Base-by-base conservation (phyloP, 2,797 vertebrate genomes). In the Chiloscyllium punctatum region DNA sequence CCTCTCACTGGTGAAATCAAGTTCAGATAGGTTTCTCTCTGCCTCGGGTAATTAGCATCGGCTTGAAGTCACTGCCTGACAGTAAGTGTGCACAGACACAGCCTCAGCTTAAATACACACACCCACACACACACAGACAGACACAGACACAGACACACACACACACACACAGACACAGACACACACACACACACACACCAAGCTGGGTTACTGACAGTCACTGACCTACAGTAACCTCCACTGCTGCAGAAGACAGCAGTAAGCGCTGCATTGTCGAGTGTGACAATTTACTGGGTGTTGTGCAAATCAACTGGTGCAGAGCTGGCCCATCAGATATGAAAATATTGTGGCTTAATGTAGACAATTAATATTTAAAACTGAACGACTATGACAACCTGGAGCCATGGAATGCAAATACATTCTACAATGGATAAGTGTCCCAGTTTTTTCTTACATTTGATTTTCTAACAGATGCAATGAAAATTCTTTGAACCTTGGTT, bases 161-260 rank as follows among this genome's bases (percentile, higher is more conserved):
- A 2, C 90, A 37, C 62, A 68, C 62, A 21, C 90, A 33, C 33
- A n/a, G n/a, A n/a, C n/a, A n/a, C n/a, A n/a, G n/a, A n/a, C n/a
- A n/a, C 37, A 16, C 57, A 37, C 62, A 68, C 68, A 2, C 90
- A 37, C 62, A 68, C 62, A 21, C 90, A 33, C 33, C 21, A 74
- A 94, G 9, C 94, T 94, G 94, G 27, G n/a, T 94, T 94, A 53
- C 94, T 94, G 48, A 15, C 48, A 94, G 94, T 9, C 69, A 27
- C n/a, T 6, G 27, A 94, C 68, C 94, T 94, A 71, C 27, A 94
- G 94, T 94, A 94, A 94, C 69, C 94, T 48, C 9, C 94, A 51
- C 42, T 74, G 74, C 74, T 79, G 71, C 68, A 74, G 68, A 74
- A 15, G 53, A 11, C 62, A 94, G 90, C 62, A 42, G 90, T 27